Evolutionary conservation across 2,888 invertebrate species (phyloP), one percentile per base, ranked within the genome.

Genomic region (Fabriciana adippe): DNA sequence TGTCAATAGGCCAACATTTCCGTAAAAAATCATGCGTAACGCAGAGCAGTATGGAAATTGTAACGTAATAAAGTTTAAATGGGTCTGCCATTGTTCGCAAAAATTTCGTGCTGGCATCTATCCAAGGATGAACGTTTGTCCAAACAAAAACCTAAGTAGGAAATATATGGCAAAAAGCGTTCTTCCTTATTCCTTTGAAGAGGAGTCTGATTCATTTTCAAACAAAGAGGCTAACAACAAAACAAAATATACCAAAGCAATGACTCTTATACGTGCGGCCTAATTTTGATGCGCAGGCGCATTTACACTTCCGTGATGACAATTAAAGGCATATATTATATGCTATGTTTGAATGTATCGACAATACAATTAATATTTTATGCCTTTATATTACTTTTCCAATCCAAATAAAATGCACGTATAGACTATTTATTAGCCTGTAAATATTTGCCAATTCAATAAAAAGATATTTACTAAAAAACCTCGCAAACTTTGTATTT

Each of bases 181-280:
- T 72, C 79, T 88, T 88, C 87, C 86, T 84, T 74, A 79, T 84
- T 82, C 75, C 79, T 82, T 79, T 82, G 18, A 81, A 79, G 64
- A 71, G 56, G 45, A 47, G 74, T 71, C 74, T 85, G 85, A 86
- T 72, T 84, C 86, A 87, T 72, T 62, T 62, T 55, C 73, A 73
- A 74, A 88, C 88, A 88, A 88, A 88, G 88, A 79, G 75, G 75
- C 75, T 73, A 71, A 68, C 69, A 76, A 83, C 84, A 86, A 88
- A 86, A 88, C 76, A 77, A 85, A 81, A 79, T 80, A 82, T 80
- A 81, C 79, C 77, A 84, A 81, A 82, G 76, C 77, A 74, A 73
- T 76, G 76, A 79, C 55, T 57, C 63, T 75, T 77, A 74, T 75
- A 78, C 79, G 67, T 71, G 67, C 66, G 73, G 68, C 66, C 73